These are phyloP conservation scores for Nerophis lumbriciformis DNA, from an alignment of 2,113 vertebrate species.

Conservation along the genomic window DNA sequence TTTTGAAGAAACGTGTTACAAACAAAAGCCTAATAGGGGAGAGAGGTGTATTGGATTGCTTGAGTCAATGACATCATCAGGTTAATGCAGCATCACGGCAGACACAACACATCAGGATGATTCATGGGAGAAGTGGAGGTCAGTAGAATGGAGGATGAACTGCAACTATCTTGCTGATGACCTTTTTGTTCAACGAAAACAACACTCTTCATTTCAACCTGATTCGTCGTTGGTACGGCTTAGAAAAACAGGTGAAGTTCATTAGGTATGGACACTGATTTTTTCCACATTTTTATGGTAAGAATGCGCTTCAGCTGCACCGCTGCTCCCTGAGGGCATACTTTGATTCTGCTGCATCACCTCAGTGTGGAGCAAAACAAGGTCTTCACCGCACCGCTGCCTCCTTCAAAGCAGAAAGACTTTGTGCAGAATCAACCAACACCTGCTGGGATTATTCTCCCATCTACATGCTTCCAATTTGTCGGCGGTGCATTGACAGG, in stretches of 20 bases:
- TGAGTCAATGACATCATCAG: conserved; percentile 22
- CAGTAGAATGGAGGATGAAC: conserved; percentile 12
- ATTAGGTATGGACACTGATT: not conserved
- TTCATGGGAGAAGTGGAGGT: conserved; percentile 25
- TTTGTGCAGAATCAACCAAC: conserved; percentile 17
- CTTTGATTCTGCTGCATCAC: not conserved
- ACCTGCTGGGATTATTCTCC: conserved; percentile 15
- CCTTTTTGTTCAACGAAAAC: not conserved
- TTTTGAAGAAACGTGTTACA: no score
- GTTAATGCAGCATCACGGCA: conserved; percentile 45
- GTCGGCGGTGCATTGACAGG: no score
- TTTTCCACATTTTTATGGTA: conserved; percentile 12
- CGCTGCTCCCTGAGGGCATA: conserved; percentile 10
- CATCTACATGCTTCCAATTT: no score
- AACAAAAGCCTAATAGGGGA: not conserved
- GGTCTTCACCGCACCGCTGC: conserved; percentile 3
- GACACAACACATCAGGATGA: conserved; percentile 23
- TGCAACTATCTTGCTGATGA: not conserved
- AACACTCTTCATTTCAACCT: not conserved
- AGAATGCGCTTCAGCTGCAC: not conserved
- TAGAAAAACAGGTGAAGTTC: not conserved
- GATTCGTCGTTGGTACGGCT: not conserved
- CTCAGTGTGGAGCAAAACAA: conserved; percentile 5
- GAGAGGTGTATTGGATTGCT: conserved; percentile 35
- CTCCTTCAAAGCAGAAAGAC: no score